phyloP scores from a whole-genome alignment of 1,140 invertebrate species.

The Piezodorus guildinii region DNA sequence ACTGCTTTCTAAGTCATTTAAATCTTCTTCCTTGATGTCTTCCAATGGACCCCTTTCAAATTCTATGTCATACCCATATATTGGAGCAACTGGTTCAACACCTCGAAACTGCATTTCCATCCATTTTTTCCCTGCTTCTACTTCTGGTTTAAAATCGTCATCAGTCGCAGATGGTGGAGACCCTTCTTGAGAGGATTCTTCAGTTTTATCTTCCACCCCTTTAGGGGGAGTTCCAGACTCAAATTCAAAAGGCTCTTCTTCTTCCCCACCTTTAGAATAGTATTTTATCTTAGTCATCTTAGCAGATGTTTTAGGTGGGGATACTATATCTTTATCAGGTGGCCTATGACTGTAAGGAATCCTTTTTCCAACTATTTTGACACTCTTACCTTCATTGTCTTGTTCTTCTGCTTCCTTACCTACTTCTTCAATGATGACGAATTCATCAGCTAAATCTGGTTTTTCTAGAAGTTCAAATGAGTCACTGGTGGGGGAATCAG shows the following conservation, averaged over 20 bases:
- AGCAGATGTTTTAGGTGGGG: slow-evolving; percentile 43
- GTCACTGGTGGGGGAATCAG: slow-evolving; percentile 70
- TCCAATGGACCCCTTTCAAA: slow-evolving; percentile 65
- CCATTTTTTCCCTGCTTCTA: slow-evolving; percentile 74
- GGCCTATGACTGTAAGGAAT: slow-evolving; percentile 43
- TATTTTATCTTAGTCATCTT: slow-evolving; percentile 42
- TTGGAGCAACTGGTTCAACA: slow-evolving; percentile 47
- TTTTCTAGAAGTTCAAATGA: slow-evolving; percentile 82
- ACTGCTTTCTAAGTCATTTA: slow-evolving; percentile 69
- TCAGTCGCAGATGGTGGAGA: slow-evolving; percentile 33
- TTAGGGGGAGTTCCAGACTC: slow-evolving; percentile 58
- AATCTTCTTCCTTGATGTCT: slow-evolving; percentile 82
- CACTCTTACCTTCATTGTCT: slow-evolving; percentile 66
- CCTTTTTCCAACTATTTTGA: slow-evolving; percentile 43
- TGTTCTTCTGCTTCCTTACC: slow-evolving; percentile 68
- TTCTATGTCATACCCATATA: slow-evolving; percentile 56
- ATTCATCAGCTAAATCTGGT: slow-evolving; percentile 72
- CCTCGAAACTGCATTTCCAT: slow-evolving; percentile 74
- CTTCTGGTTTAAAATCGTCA: slow-evolving; percentile 38
- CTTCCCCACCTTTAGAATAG: slow-evolving; percentile 38
- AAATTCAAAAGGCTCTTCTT: slow-evolving; percentile 46
- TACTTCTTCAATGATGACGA: slow-evolving; percentile 75
- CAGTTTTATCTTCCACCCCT: slow-evolving; percentile 26
- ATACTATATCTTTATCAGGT: slow-evolving; percentile 58
- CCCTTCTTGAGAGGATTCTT: slow-evolving; percentile 25